Evolutionary conservation across 2,888 invertebrate species (phyloP).

Genomic region (Linnaemya tessellans): DNA sequence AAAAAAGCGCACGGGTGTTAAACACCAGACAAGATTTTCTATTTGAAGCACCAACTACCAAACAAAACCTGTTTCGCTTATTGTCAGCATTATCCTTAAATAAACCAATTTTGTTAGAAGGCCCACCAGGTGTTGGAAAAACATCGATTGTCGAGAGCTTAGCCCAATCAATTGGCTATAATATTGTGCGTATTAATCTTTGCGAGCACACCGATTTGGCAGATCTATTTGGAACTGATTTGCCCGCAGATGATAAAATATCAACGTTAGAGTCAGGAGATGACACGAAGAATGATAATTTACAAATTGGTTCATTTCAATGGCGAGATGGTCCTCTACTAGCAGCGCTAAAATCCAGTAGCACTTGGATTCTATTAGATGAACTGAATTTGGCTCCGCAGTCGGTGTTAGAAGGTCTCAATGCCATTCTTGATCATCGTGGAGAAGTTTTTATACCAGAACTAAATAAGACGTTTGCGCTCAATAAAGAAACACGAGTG

Average conservation of each 20-base stretch:
- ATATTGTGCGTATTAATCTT: slow-evolving; percentile 96
- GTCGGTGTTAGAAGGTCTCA: slow-evolving; percentile 98
- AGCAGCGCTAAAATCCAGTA: slow-evolving; percentile 93
- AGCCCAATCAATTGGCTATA: slow-evolving; percentile 92
- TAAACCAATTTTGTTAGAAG: slow-evolving; percentile 97
- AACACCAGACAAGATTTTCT: slow-evolving; percentile 85
- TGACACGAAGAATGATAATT: background rate
- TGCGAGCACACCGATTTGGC: slow-evolving; percentile 99
- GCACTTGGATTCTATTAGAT: slow-evolving; percentile 97
- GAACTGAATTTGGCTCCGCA: slow-evolving; percentile 99
- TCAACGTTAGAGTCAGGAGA: slow-evolving; percentile 65
- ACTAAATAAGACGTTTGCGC: slow-evolving; percentile 92
- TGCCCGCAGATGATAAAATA: slow-evolving; percentile 94
- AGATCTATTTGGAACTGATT: slow-evolving; percentile 98
- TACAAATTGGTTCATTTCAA: slow-evolving; percentile 91
- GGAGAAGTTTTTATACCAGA: slow-evolving; percentile 98
- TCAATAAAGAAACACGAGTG: slow-evolving; percentile 90
- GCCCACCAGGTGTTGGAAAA: slow-evolving; percentile 99
- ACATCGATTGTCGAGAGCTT: slow-evolving; percentile 96
- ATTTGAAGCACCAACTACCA: slow-evolving; percentile 91
- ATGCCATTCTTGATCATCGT: slow-evolving; percentile 98
- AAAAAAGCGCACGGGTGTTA: slow-evolving; percentile 61
- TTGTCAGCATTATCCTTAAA: slow-evolving; percentile 94
- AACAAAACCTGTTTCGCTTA: slow-evolving; percentile 91
- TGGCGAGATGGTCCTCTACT: slow-evolving; percentile 99